Conservation (phyloP, 2,113 vertebrate genomes). For the Hippocampus barbouri region DNA sequence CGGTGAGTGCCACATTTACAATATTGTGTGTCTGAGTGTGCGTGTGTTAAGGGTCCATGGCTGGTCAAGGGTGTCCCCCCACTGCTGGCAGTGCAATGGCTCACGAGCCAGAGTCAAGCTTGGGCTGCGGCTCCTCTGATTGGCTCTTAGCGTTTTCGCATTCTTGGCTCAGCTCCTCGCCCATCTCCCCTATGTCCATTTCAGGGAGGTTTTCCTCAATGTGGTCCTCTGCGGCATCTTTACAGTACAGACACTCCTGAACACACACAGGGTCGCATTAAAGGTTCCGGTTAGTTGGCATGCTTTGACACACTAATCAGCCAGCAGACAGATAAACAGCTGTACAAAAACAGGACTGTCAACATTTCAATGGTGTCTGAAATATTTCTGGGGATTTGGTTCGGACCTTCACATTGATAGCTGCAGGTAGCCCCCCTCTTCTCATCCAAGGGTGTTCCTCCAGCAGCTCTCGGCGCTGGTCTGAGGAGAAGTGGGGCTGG, state of each 20-base stretch:
- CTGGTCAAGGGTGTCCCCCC: slow-evolving; percentile 11
- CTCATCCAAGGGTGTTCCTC: slow-evolving; percentile 90
- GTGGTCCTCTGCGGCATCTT: slow-evolving; percentile 55
- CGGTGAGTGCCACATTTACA: slow-evolving; percentile 17
- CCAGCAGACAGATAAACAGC: not conserved
- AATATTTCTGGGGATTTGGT: not conserved
- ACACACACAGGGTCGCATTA: slow-evolving; percentile 7
- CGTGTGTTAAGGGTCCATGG: slow-evolving; percentile 4
- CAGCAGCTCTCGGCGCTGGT: slow-evolving; percentile 81
- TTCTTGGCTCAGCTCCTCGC: slow-evolving; percentile 69
- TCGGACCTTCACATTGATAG: slow-evolving; percentile 77
- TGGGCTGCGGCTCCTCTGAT: slow-evolving; percentile 35
- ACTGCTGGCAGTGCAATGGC: slow-evolving; percentile 3
- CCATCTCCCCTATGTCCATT: slow-evolving; percentile 75
- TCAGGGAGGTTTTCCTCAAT: slow-evolving; percentile 74
- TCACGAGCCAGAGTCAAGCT: slow-evolving; percentile 44
- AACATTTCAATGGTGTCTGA: not conserved
- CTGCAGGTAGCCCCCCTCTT: slow-evolving; percentile 78
- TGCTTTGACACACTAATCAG: not conserved
- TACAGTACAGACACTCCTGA: slow-evolving; percentile 87
- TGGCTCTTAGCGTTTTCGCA: slow-evolving; percentile 45
- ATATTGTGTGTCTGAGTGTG: slow-evolving; percentile 13
- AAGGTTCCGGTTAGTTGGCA: not conserved
- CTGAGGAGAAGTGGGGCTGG: slow-evolving; percentile 85
- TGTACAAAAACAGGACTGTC: not conserved